Base-by-base conservation (phyloP, 1,140 invertebrate species). In the Latrodectus geometricus region DNA sequence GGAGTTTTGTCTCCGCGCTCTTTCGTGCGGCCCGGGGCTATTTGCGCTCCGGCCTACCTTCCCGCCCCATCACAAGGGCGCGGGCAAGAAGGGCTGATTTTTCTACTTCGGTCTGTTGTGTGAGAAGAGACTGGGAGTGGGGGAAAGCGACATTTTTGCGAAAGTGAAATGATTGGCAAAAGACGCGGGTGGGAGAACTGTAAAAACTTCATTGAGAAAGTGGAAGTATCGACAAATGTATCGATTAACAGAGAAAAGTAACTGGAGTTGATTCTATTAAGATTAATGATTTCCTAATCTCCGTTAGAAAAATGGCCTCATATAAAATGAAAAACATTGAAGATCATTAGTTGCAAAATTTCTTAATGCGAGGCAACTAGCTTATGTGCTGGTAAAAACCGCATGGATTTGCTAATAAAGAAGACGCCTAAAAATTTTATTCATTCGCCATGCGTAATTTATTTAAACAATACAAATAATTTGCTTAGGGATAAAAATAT, bases 91-190 rank as follows among this genome's bases (percentile, higher is more conserved):
- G 81, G 72, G 76, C 65, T 69, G 74, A 86, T 86, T 86, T 86
- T 86, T 86, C 83, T 78, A 35, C 81, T 75, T 21, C 56, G 23
- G 48, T 12, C 35, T 5, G 35, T 35, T 35, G 35, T 35, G 5
- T 35, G 35, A 35, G 35, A 35, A 35, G 35, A 5, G 70, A 50
- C 15, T 52, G 61, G 65, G 61, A 48, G 66, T 11, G 68, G 68
- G 68, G 68, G 68, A n/a, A n/a, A 20, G 9, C 79, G 23, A 86
- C 66, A 86, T 86, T 86, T 86, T 86, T 86, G 74, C 56, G 73
- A 86, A 86, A 86, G 83, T 86, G 83, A 86, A 86, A 86, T 66
- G 73, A 76, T 83, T 83, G 80, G 80, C 21, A 35, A 48, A 77
- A 65, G 20, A 79, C 65, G 35, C 61, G 48, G 54, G 54, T 11